Percentiles rank a stretch among this genome's conserved stretches.
Conservation (phyloP, 1,140 invertebrate genomes). For the Diabrotica virgifera region DNA sequence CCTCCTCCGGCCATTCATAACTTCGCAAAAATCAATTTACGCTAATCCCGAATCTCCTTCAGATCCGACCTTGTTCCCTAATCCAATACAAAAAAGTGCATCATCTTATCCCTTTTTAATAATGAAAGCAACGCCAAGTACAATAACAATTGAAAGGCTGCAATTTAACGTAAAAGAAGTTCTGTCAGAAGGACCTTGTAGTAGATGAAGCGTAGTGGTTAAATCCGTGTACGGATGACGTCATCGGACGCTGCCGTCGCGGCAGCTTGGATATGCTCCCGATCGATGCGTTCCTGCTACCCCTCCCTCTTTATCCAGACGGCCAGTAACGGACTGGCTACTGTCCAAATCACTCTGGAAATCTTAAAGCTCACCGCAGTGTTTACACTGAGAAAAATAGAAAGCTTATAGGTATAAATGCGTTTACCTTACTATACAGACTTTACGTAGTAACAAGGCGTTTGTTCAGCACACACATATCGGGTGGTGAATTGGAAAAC, state of each 20-base stretch:
- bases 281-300: conserved; percentile 15
- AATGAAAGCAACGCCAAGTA: neutral
- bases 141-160: conserved; percentile 12
- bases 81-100: neutral
- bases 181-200: conserved; percentile 19
- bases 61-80: neutral
- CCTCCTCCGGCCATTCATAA: neutral
- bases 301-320: conserved; percentile 16
- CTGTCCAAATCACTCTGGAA: neutral
- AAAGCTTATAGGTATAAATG: too few species aligned
- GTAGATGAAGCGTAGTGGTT: conserved; percentile 17
- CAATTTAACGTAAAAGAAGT: conserved; percentile 7
- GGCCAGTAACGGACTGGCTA: neutral
- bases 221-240: conserved; percentile 13
- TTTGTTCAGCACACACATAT: too few species aligned
- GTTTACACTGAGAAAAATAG: too few species aligned
- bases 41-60: neutral
- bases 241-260: conserved; percentile 12
- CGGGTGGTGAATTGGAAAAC: too few species aligned
- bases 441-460: too few species aligned
- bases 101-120: neutral
- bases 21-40: conserved; percentile 1
- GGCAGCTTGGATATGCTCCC: conserved; percentile 12
- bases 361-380: too few species aligned
- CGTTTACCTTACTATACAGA: too few species aligned